A percentile compares a stretch with the other conserved stretches of the same genome.
These are phyloP conservation scores for Euleptes europaea DNA, from an alignment of 2,113 vertebrate genomes.

Conservation along the genomic window DNA sequence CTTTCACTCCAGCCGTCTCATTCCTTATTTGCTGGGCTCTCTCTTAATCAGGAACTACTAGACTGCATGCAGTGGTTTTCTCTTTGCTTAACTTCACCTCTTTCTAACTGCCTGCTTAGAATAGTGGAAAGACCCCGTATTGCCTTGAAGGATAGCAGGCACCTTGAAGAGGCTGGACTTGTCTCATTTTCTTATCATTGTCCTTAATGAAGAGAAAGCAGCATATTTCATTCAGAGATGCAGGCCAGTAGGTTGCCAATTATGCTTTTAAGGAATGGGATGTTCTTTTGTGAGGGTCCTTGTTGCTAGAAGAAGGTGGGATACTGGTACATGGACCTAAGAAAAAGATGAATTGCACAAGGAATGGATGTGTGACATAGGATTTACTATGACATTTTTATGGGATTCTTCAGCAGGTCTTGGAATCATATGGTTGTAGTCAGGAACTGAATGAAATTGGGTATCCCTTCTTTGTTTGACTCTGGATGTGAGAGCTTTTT, in stretches of 20 bases:
- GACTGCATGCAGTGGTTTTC: background rate
- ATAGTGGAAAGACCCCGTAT: background rate
- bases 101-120: background rate
- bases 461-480: background rate
- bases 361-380: background rate
- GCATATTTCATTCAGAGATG: background rate
- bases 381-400: background rate
- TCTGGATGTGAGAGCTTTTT: background rate
- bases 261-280: background rate
- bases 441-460: background rate
- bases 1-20: background rate
- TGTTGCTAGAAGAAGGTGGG: background rate
- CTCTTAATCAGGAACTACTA: background rate
- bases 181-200: background rate
- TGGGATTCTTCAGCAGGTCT: background rate
- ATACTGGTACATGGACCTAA: background rate
- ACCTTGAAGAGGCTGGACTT: background rate
- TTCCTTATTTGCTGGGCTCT: background rate
- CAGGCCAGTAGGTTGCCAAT: background rate
- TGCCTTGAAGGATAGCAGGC: background rate
- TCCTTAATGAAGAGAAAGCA: background rate
- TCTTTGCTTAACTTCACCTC: background rate
- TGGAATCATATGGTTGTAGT: background rate
- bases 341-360: background rate
- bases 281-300: background rate